phyloP scores from a whole-genome alignment of 2,888 invertebrate species.

The Melinopterus prodromus region DNA sequence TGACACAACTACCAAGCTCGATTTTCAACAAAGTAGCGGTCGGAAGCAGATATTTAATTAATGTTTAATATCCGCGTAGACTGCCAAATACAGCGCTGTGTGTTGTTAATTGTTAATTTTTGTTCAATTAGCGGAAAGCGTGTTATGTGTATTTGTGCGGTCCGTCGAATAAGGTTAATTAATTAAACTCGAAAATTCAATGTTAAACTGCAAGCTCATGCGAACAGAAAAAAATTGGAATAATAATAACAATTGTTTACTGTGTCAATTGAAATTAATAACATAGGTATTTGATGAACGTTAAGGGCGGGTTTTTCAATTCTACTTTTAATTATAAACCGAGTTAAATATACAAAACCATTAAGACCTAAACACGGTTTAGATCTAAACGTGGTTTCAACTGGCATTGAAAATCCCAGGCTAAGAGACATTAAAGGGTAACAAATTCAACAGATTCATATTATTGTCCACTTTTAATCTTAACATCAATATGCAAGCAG shows the following conservation, averaged over 20 bases:
- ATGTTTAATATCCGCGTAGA: background rate
- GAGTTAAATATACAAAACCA: too few species aligned
- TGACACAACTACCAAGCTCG: background rate
- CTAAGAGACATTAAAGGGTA: too few species aligned
- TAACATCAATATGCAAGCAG: too few species aligned
- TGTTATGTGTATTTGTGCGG: background rate
- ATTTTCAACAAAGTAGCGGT: background rate
- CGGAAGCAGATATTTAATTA: background rate
- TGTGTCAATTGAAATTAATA: background rate
- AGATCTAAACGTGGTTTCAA: too few species aligned
- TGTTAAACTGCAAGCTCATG: background rate
- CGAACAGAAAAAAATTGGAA: background rate
- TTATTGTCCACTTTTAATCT: too few species aligned
- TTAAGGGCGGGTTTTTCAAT: too few species aligned
- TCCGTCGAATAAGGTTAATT: background rate
- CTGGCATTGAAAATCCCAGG: too few species aligned
- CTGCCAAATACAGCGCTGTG: background rate
- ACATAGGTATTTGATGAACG: too few species aligned
- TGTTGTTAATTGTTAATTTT: background rate
- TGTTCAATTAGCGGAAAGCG: background rate
- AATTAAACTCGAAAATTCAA: background rate
- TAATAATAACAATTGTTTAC: background rate
- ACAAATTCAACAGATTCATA: too few species aligned
- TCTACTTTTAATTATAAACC: too few species aligned
- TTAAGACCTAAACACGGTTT: too few species aligned